These are phyloP conservation scores for Nemotelus nigrinus DNA, from an alignment of 2,888 invertebrate species.

Conservation along the genomic window DNA sequence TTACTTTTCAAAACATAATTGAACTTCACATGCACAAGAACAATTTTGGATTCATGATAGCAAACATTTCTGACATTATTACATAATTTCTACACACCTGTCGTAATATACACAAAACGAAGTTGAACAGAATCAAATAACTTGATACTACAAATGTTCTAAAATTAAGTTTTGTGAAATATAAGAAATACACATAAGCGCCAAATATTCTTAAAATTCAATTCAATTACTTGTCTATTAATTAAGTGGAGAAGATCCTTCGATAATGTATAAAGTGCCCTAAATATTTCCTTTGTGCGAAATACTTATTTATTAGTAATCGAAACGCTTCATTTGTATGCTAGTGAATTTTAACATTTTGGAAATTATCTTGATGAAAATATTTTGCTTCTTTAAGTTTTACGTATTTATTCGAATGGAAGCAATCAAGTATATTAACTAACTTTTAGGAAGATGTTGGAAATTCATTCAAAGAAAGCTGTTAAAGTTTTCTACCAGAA, in stretches of 20 bases:
- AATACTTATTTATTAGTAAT: not conserved
- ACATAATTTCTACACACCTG: not conserved
- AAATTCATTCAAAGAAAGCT: too few relatives aligned
- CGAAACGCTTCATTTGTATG: not conserved
- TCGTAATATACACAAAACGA: not conserved
- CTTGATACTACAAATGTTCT: not conserved
- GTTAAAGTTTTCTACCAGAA: too few relatives aligned
- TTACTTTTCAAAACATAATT: too few relatives aligned
- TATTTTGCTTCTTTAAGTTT: too few relatives aligned
- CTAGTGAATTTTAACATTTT: not conserved
- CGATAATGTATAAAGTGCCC: not conserved
- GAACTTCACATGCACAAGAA: too few relatives aligned
- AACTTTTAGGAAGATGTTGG: too few relatives aligned
- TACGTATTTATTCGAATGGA: too few relatives aligned
- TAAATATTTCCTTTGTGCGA: constrained; percentile 12
- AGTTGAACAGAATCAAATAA: not conserved
- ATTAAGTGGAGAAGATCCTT: not conserved
- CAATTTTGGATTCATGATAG: too few relatives aligned
- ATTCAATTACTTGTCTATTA: too few relatives aligned
- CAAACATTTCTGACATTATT: too few relatives aligned
- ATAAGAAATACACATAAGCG: not conserved
- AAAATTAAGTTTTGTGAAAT: not conserved
- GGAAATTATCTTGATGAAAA: too few relatives aligned
- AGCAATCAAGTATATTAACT: too few relatives aligned
- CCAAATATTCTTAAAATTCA: not conserved